A percentile compares a stretch with the other conserved stretches of the same genome.
phyloP scores from a whole-genome alignment of 2,113 vertebrate genomes.

The Lagopus muta region DNA sequence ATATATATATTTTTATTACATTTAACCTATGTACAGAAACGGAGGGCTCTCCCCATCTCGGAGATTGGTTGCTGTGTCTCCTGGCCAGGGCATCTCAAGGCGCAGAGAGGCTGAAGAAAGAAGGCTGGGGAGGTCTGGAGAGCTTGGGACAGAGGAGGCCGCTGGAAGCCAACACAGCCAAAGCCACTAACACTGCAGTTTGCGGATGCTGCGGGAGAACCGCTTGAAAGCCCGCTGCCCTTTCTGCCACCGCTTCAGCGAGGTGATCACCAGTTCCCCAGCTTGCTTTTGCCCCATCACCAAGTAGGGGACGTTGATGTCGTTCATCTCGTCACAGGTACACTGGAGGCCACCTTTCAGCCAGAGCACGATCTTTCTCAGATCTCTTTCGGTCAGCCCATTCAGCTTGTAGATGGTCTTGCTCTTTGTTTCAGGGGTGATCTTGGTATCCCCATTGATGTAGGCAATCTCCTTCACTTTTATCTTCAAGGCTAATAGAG shows the following conservation, averaged over 20 bases:
- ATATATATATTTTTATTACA: constrained; percentile 65
- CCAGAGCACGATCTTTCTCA: constrained; percentile 92
- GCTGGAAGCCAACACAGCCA: not conserved
- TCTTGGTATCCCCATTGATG: constrained; percentile 97
- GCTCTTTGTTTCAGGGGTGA: constrained; percentile 95
- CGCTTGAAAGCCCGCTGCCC: constrained; percentile 95
- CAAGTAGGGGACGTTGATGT: constrained; percentile 95
- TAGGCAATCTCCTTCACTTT: constrained; percentile 99
- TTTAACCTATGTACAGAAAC: constrained; percentile 72
- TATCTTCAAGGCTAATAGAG: constrained; percentile 91
- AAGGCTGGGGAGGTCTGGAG: constrained; percentile 53
- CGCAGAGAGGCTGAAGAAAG: constrained; percentile 35
- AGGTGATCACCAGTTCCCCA: constrained; percentile 95
- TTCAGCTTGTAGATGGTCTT: constrained; percentile 98
- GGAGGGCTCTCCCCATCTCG: not conserved
- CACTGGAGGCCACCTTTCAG: constrained; percentile 94
- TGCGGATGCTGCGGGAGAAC: constrained; percentile 96
- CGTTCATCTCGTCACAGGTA: constrained; percentile 96
- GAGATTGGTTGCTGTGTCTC: constrained; percentile 6
- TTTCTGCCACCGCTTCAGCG: constrained; percentile 96
- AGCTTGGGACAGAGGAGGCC: not conserved
- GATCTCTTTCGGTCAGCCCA: constrained; percentile 91
- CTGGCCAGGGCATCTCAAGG: constrained; percentile 19
- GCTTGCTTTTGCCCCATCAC: constrained; percentile 97
- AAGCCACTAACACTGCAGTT: constrained; percentile 90